Conservation (phyloP, 1,140 invertebrate genomes). For the Phymastichus coffea region DNA sequence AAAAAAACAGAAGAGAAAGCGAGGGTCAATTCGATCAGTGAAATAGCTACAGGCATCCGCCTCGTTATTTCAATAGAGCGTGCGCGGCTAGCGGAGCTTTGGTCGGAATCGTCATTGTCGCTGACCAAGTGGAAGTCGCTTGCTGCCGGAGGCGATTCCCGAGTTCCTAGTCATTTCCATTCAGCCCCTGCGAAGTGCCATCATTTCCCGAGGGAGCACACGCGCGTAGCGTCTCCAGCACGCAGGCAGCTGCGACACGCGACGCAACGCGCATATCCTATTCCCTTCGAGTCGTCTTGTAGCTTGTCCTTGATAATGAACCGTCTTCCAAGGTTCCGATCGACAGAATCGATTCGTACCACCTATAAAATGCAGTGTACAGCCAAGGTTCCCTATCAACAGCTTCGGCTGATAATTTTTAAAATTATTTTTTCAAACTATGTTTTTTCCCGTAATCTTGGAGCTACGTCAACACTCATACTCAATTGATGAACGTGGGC, state of each 20-base stretch:
- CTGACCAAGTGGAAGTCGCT: slow-evolving; percentile 37
- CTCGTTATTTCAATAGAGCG: slow-evolving; percentile 15
- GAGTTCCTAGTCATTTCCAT: slow-evolving; percentile 52
- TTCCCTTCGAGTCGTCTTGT: not conserved
- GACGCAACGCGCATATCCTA: no score
- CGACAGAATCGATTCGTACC: not conserved
- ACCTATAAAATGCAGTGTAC: not conserved
- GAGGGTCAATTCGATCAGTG: slow-evolving; percentile 8
- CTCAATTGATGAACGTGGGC: no score
- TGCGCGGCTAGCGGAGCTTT: not conserved
- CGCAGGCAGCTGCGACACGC: not conserved
- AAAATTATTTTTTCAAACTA: no score
- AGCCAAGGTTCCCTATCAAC: no score
- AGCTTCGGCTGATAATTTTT: no score
- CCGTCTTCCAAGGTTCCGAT: not conserved
- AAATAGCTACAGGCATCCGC: slow-evolving; percentile 31
- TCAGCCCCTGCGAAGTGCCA: slow-evolving; percentile 53
- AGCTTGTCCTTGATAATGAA: not conserved
- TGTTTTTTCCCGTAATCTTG: no score
- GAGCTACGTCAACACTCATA: no score
- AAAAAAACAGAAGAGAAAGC: not conserved
- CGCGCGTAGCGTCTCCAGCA: not conserved
- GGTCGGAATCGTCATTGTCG: slow-evolving; percentile 42
- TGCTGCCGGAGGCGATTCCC: slow-evolving; percentile 38
- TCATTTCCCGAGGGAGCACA: slow-evolving; percentile 52